Evolutionary conservation across 1,140 invertebrate genomes (phyloP).

Genomic region (Coenobita brevimanus): DNA sequence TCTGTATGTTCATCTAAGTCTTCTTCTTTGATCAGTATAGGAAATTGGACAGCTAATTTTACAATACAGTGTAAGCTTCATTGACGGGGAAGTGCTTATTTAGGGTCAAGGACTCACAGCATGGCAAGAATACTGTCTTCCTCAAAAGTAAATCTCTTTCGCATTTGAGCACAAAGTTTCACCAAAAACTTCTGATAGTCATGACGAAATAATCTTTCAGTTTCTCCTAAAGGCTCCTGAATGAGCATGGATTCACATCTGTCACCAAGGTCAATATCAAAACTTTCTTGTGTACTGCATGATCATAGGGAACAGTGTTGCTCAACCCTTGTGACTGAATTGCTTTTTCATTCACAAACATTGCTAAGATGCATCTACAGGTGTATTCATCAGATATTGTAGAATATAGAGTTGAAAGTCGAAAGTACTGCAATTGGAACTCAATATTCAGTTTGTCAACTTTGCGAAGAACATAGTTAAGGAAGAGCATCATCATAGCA

Average conservation of each 20-base stretch:
- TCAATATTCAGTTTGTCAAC: conserved; percentile 16
- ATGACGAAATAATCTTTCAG: conserved; percentile 7
- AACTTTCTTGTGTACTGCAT: conserved; percentile 9
- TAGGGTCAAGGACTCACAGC: neutral
- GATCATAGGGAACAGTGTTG: neutral
- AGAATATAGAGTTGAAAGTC: conserved; percentile 13
- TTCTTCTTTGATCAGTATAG: conserved; percentile 4
- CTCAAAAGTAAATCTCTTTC: conserved; percentile 23
- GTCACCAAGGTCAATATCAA: conserved; percentile 1
- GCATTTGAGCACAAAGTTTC: conserved; percentile 22
- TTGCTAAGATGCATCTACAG: conserved; percentile 13
- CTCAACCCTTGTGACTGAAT: neutral
- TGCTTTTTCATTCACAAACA: conserved; percentile 15
- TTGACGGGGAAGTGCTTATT: neutral
- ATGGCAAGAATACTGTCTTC: neutral
- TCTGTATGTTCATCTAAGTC: conserved; percentile 23
- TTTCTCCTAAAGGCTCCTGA: conserved; percentile 21
- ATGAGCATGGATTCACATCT: conserved; percentile 14
- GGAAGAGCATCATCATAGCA: too few relatives aligned
- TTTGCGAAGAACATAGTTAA: neutral
- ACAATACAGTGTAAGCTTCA: neutral
- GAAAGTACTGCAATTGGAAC: conserved; percentile 15
- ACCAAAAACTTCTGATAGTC: conserved; percentile 24
- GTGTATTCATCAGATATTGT: conserved; percentile 18
- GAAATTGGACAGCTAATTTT: conserved; percentile 20